phyloP scores from a whole-genome alignment of 1,140 invertebrate genomes.

The Gryllus bimaculatus region DNA sequence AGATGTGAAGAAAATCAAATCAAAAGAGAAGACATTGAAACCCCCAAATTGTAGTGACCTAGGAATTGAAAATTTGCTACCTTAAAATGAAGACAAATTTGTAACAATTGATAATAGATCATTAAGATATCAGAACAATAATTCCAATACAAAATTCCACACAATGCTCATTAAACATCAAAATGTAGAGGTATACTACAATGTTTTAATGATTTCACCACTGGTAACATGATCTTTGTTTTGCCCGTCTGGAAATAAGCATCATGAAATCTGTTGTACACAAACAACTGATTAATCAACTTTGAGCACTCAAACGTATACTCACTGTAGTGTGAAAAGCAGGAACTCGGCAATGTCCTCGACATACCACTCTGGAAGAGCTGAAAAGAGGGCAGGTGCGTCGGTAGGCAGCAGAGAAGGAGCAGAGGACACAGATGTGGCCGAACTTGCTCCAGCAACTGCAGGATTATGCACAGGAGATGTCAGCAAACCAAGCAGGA shows the following conservation, averaged over 20 bases:
- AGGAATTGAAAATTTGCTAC: too few species aligned
- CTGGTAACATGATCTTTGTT: too few species aligned
- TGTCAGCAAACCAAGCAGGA: conserved; percentile 52
- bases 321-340: conserved; percentile 86
- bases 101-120: not conserved
- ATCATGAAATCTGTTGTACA: too few species aligned
- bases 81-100: not conserved
- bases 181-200: too few species aligned
- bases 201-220: too few species aligned
- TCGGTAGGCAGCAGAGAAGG: conserved; percentile 44
- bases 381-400: conserved; percentile 66
- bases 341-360: conserved; percentile 94
- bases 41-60: too few species aligned
- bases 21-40: too few species aligned
- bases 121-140: not conserved
- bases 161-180: too few species aligned
- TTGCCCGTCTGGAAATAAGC: too few species aligned
- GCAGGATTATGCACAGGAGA: conserved; percentile 20
- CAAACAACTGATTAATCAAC: too few species aligned
- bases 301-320: conserved; percentile 29
- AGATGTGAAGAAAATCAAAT: too few species aligned
- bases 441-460: not conserved
- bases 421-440: not conserved
- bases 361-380: conserved; percentile 91
- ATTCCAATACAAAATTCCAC: not conserved